Evolutionary conservation across 2,797 vertebrate species (phyloP).

Genomic region (Cyclopterus lumpus): DNA sequence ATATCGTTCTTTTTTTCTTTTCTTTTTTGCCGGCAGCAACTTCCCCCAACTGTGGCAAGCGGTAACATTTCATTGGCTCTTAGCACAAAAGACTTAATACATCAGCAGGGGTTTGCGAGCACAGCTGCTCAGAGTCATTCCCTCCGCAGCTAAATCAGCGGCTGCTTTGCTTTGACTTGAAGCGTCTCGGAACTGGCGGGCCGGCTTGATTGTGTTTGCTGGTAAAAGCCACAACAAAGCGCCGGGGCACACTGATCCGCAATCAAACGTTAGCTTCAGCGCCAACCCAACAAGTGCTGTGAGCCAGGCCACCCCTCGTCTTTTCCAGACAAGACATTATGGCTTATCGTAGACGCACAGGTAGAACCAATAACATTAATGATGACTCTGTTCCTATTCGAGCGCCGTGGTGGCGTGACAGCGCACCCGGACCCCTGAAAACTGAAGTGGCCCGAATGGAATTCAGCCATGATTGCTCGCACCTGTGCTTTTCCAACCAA

Average conservation of each 20-base stretch:
- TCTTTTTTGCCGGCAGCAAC: neutral
- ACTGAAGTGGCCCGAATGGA: constrained; percentile 4
- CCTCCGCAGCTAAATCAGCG: constrained; percentile 20
- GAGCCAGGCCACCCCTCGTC: neutral
- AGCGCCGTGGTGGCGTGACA: neutral
- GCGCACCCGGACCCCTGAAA: neutral
- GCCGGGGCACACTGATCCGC: neutral
- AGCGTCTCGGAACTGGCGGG: neutral
- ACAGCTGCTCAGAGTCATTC: constrained; percentile 27
- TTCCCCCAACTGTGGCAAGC: constrained; percentile 13
- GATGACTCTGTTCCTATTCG: neutral
- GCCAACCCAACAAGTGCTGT: neutral
- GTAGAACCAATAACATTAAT: constrained; percentile 1
- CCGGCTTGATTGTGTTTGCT: neutral
- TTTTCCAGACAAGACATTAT: constrained; percentile 4
- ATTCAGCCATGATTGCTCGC: constrained; percentile 1
- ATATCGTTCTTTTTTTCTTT: too few species aligned
- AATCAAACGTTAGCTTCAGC: neutral
- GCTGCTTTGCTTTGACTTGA: constrained; percentile 27
- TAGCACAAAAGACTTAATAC: constrained; percentile 24
- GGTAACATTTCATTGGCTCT: constrained; percentile 25
- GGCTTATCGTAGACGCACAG: constrained; percentile 9
- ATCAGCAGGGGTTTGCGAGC: constrained; percentile 31
- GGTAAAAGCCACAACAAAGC: constrained; percentile 5
- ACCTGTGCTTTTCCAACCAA: neutral